These are phyloP conservation scores for Caenorhabditis sp. DNA, from an alignment of 2,888 invertebrate species.

Conservation along the genomic window DNA sequence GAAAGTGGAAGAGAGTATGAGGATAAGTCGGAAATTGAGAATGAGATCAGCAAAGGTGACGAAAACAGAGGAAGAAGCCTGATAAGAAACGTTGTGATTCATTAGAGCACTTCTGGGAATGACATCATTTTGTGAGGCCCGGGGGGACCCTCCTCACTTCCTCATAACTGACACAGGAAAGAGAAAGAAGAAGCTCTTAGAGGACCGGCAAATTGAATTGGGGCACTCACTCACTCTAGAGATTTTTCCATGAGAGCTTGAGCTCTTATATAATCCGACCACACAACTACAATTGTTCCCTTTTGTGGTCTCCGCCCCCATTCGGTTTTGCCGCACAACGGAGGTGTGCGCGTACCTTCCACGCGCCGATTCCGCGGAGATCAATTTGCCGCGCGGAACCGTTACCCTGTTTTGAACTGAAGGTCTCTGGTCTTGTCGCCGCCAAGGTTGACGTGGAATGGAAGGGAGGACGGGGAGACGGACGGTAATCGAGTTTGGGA, in stretches of 20 bases:
- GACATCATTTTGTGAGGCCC: no score
- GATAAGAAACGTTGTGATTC: not conserved
- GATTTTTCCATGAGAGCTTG: no score
- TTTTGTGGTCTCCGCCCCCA: slow-evolving; percentile 34
- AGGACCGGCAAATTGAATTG: slow-evolving; percentile 6
- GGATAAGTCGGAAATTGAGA: not conserved
- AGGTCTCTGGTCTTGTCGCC: no score
- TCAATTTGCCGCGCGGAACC: no score
- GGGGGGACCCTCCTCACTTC: not conserved
- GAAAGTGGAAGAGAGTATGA: slow-evolving; percentile 29
- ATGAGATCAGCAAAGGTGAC: not conserved
- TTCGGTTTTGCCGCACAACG: not conserved
- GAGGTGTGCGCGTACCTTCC: not conserved
- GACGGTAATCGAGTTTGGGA: slow-evolving; percentile 31
- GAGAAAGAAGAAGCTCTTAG: not conserved
- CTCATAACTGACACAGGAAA: not conserved
- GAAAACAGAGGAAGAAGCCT: slow-evolving; percentile 4
- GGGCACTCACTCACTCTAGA: not conserved
- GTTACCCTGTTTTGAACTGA: no score
- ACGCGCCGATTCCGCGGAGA: no score
- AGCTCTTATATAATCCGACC: slow-evolving; percentile 16
- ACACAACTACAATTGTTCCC: not conserved
- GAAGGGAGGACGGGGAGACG: not conserved
- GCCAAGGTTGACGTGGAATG: not conserved
- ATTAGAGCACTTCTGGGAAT: no score